Evolutionary conservation across 2,888 invertebrate species (phyloP), one percentile per base, ranked within the genome.

Genomic region (Metalampra italica): DNA sequence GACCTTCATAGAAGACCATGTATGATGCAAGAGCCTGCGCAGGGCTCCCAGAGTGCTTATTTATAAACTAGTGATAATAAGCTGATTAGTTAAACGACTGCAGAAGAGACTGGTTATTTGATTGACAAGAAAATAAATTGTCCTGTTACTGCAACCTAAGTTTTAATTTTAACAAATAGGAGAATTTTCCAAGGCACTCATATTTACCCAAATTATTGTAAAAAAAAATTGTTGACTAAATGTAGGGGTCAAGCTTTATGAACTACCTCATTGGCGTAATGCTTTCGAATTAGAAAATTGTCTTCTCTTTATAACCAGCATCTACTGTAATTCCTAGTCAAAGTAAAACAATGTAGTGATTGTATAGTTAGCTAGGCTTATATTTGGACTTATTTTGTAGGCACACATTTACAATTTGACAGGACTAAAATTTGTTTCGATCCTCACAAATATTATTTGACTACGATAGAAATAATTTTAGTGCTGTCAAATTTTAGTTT

Each of bases 291-390:
- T 7, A 3, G 5, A 14, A 7, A 14, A 14, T 14, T 41, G 30
- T 39, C 29, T 42, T 48, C 46, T 49, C 47, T 58, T 59, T 59
- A 42, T 46, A 62, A 69, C 70, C 74, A 74, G 68, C 64, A 67
- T 66, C 66, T 59, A 52, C 62, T 78, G 75, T 70, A 67, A 70
- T 64, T 73, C 68, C 82, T 82, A 82, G 82, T 82, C 82, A 82
- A 72, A 77, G 71, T 71, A 66, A 65, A 77, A 74, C 75, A 72
- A 78, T 64, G 64, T 78, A 81, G 75, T 66, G 55, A 66, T 41
- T 68, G 63, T 78, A 75, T 70, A 64, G 59, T 70, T 74, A 79
- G 66, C 66, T 80, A 80, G 73, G 70, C 75, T 70, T 57, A 50
- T 22, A 22, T 22, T 22, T 3, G 22, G 22, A 3, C 22, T 5